phyloP scores from a whole-genome alignment of 2,888 invertebrate genomes.

The Agrochola macilenta region DNA sequence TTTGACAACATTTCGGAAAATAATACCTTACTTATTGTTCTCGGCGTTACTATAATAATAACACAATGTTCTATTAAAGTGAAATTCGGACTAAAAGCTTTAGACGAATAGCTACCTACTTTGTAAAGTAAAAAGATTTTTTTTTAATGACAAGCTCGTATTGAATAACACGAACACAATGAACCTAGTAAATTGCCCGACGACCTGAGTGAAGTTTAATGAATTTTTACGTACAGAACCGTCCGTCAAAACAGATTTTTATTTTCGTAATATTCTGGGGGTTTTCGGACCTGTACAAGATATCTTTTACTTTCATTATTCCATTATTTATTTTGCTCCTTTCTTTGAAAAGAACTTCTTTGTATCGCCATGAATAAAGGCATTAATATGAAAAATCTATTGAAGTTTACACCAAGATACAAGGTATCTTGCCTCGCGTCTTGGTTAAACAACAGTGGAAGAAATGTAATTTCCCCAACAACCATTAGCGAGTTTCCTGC shows the following conservation, averaged over 20 bases:
- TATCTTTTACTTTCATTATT: slow-evolving; percentile 50
- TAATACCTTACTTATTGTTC: slow-evolving; percentile 43
- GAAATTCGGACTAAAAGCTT: slow-evolving; percentile 38
- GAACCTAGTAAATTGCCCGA: slow-evolving; percentile 38
- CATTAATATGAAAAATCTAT: slow-evolving; percentile 62
- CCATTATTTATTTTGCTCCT: slow-evolving; percentile 59
- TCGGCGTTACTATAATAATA: slow-evolving; percentile 20
- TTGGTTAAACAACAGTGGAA: slow-evolving; percentile 75
- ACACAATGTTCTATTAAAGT: slow-evolving; percentile 24
- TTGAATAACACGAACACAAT: slow-evolving; percentile 60
- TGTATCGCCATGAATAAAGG: slow-evolving; percentile 58
- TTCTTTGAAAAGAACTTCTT: slow-evolving; percentile 60
- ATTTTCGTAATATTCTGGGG: slow-evolving; percentile 31
- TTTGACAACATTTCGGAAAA: slow-evolving; percentile 40
- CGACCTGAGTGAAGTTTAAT: slow-evolving; percentile 49
- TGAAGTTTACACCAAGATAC: slow-evolving; percentile 69
- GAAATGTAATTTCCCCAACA: slow-evolving; percentile 84
- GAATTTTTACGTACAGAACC: slow-evolving; percentile 38
- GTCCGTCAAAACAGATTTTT: slow-evolving; percentile 42
- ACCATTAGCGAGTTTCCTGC: slow-evolving; percentile 84
- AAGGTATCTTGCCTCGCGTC: slow-evolving; percentile 65
- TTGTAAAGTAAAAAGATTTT: slow-evolving; percentile 53
- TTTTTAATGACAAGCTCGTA: slow-evolving; percentile 51
- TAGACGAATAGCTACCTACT: slow-evolving; percentile 20
- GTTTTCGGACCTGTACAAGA: slow-evolving; percentile 22